Evolutionary conservation across 1,140 invertebrate genomes (phyloP), one percentile per base, ranked within the genome.

Genomic region (Drosophila lini): DNA sequence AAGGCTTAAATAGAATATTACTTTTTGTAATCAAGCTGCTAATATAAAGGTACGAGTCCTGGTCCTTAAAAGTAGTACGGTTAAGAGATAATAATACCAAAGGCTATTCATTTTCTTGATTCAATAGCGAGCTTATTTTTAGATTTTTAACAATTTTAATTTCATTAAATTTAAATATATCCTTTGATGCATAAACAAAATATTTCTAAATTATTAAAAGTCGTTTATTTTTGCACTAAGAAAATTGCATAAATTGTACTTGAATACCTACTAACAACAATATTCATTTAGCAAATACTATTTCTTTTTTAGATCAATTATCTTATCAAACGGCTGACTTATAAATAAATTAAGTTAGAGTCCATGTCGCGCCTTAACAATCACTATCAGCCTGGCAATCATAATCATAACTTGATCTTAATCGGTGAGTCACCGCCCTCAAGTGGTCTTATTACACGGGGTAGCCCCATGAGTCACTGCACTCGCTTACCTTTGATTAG

Each of bases 401-500:
- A 19, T 19, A 36, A 22, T 38, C 13, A 16, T 31, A 25, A 34
- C 5, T 19, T 32, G 10, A 71, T 71, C 65, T 36, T 36, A 44
- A 59, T 71, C 31, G 19, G 42, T 78, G 75, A 78, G 9, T 78
- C 74, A 78, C 38, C 2, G 22, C 53, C 11, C 42, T 38, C 28
- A 11, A 40, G 13, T 31, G 41, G 16, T 8, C 25, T 74, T 67
- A 52, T 71, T 62, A 52, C 5, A 11, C 15, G 25, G 64, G 36
- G 5, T 40, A 45, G 22, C 44, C 55, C 19, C 13, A 44, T 85
- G 81, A 85, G 41, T 85, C 74, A 85, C 45, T 5, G 13, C 15
- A 3, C 11, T 34, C n/a, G 36, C 45, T 67, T 74, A 90, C 86
- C 81, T 90, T 80, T 90, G 50, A 90, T 79, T 55, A 91, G 48